Evolutionary conservation across 1,140 invertebrate species (phyloP).

Genomic region (Caerostris extrusa): DNA sequence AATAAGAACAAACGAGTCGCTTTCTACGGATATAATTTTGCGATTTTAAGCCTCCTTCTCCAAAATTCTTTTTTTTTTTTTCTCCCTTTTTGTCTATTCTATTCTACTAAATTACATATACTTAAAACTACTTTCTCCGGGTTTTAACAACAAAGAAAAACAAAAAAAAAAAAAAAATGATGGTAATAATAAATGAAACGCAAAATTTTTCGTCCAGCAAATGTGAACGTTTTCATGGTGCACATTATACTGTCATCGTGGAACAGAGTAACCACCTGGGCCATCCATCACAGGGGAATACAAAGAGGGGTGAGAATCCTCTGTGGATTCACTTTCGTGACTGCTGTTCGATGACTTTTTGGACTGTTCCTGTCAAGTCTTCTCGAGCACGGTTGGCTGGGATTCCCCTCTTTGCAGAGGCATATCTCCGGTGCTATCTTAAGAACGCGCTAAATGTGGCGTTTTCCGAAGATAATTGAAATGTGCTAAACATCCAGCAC

Average conservation of each 20-base stretch:
- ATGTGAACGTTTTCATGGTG: not conserved
- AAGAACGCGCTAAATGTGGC: conserved; percentile 11
- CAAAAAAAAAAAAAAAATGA: no score
- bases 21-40: no score
- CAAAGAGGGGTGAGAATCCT: not conserved
- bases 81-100: no score
- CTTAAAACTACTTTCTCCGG: no score
- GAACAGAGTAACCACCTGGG: not conserved
- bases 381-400: not conserved
- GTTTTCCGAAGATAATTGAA: not conserved
- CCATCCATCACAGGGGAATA: not conserved
- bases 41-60: no score
- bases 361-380: not conserved
- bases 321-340: not conserved
- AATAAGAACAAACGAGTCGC: no score
- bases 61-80: no score
- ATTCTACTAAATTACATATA: no score
- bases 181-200: no score
- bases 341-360: conserved; percentile 9
- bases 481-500: conserved; percentile 1
- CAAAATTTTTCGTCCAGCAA: not conserved
- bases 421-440: conserved; percentile 31
- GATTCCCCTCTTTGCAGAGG: not conserved
- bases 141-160: no score
- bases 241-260: not conserved